These are phyloP conservation scores for Drosophila sp. DNA, from an alignment of 1,140 invertebrate genomes.

Conservation along the genomic window DNA sequence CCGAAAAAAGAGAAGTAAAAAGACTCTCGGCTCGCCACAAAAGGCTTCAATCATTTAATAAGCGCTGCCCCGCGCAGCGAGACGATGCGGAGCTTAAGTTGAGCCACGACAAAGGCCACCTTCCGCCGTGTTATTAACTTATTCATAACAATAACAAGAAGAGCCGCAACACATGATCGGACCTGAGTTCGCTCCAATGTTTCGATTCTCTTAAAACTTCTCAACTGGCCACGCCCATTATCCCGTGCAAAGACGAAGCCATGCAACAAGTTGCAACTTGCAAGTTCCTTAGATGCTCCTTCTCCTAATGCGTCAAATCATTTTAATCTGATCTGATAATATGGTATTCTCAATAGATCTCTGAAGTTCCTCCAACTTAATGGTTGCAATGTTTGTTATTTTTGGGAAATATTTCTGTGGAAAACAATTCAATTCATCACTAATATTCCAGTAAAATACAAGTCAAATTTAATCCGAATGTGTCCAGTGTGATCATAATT, in stretches of 20 bases:
- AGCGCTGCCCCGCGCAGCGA: constrained; percentile 54
- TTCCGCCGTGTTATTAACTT: constrained; percentile 85
- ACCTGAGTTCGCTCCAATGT: not conserved
- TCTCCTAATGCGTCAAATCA: too few relatives aligned
- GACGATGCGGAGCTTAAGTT: constrained; percentile 30
- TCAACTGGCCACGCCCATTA: constrained; percentile 15
- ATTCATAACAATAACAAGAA: constrained; percentile 78
- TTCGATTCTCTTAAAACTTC: not conserved
- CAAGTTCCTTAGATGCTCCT: too few relatives aligned
- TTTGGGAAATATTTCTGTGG: too few relatives aligned
- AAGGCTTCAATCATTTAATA: constrained; percentile 78
- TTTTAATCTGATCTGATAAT: too few relatives aligned
- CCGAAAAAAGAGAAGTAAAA: too few relatives aligned
- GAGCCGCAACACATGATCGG: not conserved
- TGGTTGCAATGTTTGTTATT: too few relatives aligned
- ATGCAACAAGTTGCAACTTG: not conserved
- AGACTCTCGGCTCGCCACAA: constrained; percentile 43
- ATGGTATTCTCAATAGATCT: too few relatives aligned
- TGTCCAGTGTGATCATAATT: too few relatives aligned
- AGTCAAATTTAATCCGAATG: too few relatives aligned
- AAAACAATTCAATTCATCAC: too few relatives aligned
- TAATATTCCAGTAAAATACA: too few relatives aligned
- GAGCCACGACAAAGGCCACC: constrained; percentile 78
- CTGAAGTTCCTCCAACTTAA: too few relatives aligned
- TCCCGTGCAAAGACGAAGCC: not conserved